Evolutionary conservation across 2,797 vertebrate species (phyloP), one percentile per base, ranked within the genome.

Genomic region (Crossoptilon crossoptilon): DNA sequence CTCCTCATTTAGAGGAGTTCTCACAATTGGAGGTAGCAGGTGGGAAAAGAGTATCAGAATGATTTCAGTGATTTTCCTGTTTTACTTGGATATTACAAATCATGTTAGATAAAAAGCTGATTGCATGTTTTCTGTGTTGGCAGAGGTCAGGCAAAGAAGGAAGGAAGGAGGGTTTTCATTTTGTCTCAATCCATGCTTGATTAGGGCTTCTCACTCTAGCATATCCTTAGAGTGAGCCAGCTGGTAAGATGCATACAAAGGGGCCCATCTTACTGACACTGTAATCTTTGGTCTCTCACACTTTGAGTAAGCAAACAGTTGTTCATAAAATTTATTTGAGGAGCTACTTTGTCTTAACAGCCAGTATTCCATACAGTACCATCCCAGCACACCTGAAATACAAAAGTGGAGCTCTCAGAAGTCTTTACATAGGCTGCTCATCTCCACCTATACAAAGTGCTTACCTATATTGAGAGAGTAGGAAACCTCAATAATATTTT

Each of bases 181-280:
- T 18, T 29, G 4, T 31, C 5, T 22, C 26, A 86, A 73, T 6
- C 15, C 31, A 24, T 7, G 6, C 24, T 44, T 79, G 8, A 80
- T 22, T 29, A 31, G 14, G 27, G 27, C 22, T 71, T 80, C 39
- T 76, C 27, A 31, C 23, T 60, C 35, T 16, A 46, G 8, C 8
- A 10, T 6, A 29, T 33, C 41, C 58, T 90, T 53, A 29, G 6
- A 18, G 13, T 19, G 6, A 72, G 37, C 14, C 7, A 2, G 6
- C 3, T 23, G 19, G 24, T 31, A 72, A 59, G 37, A 68, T 4
- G 1, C 14, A 5, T 17, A 51, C 0, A 2, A 82, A 77, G 56
- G 1, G 0, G 27, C 27, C 59, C 43, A 4, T 26, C 15, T 39
- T 29, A 62, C 26, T 10, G 37, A 63, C 5, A 1, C 17, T 5